Conservation (phyloP, 2,113 vertebrate genomes). For the Hypocryptadius cinnamomeus region DNA sequence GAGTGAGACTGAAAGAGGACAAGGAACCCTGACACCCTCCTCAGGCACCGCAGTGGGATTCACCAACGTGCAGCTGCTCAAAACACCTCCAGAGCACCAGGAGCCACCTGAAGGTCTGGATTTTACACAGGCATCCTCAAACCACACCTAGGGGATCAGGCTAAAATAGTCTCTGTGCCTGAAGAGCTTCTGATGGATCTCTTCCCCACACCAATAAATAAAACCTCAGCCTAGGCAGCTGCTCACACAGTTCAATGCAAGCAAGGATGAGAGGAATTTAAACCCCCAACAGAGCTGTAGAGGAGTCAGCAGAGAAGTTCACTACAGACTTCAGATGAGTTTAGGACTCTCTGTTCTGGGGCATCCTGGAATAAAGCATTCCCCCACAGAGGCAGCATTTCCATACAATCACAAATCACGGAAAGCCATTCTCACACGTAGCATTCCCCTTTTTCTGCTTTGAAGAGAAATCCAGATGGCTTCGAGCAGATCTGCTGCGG, state of each 20-base stretch:
- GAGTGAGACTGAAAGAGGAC: background rate
- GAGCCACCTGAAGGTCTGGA: background rate
- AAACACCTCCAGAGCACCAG: background rate
- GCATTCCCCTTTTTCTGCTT: background rate
- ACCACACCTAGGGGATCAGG: background rate
- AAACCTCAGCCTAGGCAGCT: background rate
- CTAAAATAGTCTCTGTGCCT: background rate
- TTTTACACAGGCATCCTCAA: background rate
- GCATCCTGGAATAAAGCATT: background rate
- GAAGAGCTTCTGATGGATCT: background rate
- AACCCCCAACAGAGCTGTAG: background rate
- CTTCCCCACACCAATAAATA: background rate
- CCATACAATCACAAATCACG: background rate
- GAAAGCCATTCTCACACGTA: background rate
- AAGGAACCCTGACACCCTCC: background rate
- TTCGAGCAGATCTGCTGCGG: background rate
- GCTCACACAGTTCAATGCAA: background rate
- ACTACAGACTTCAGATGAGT: background rate
- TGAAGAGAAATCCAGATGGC: conserved; percentile 27
- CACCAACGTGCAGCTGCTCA: background rate
- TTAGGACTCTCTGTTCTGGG: background rate
- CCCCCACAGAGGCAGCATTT: background rate
- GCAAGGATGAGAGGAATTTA: background rate
- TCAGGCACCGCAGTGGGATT: accelerated
- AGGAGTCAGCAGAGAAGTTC: background rate